Percentiles rank a stretch among this genome's conserved stretches.
Evolutionary conservation across 2,888 invertebrate species (phyloP).

Genomic region (Elegia similella): DNA sequence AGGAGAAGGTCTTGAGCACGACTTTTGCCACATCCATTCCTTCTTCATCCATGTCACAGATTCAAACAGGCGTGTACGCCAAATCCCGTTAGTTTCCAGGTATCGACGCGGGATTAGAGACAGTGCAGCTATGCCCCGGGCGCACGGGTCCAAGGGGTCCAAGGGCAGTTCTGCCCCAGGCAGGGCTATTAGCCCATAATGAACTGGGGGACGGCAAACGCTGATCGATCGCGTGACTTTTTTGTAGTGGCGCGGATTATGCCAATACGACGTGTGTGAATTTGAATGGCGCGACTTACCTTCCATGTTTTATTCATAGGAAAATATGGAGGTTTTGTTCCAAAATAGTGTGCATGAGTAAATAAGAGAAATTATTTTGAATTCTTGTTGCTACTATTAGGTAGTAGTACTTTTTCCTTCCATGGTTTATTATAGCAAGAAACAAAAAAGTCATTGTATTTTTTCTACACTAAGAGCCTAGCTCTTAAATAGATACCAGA

Average conservation of each 20-base stretch:
- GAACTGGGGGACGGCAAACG: conserved; percentile 5
- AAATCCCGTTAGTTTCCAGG: conserved; percentile 44
- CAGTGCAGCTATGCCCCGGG: conserved; percentile 41
- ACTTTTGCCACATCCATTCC: neutral
- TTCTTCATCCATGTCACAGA: neutral
- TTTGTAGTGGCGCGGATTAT: conserved; percentile 13
- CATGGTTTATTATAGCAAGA: too few species aligned
- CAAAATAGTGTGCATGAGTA: neutral
- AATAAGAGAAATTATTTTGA: too few species aligned
- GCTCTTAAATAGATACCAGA: too few species aligned
- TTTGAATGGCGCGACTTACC: neutral
- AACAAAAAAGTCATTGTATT: too few species aligned
- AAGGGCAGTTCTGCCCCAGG: conserved; percentile 3
- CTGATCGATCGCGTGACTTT: conserved; percentile 21
- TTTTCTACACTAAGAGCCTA: too few species aligned
- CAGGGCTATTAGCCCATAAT: conserved; percentile 21
- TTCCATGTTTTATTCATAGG: conserved; percentile 10
- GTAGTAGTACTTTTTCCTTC: too few species aligned
- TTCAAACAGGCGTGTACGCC: conserved; percentile 17
- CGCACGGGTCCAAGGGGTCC: conserved; percentile 1
- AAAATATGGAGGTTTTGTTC: neutral
- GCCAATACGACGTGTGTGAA: conserved; percentile 1
- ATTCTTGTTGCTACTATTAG: too few species aligned
- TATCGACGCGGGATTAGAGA: conserved; percentile 46
- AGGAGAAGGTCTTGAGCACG: too few species aligned